Evolutionary conservation across 92 coral and sea anemone species (phyloP), one percentile per base, ranked within the genome.

Genomic region (Siderastrea siderea): DNA sequence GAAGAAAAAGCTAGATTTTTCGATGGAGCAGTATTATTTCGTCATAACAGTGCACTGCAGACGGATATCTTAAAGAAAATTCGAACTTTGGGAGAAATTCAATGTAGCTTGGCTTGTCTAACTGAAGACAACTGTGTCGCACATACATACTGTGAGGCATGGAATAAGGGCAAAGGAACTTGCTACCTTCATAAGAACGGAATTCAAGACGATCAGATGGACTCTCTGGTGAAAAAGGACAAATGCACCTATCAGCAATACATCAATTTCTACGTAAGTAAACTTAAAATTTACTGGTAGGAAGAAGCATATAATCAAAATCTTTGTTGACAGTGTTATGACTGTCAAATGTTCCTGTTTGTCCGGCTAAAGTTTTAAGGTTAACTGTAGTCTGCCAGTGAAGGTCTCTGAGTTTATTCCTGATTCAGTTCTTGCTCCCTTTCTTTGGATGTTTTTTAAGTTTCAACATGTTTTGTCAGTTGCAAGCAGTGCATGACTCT

Each of bases 181-280:
- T 92, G 95, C 54, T 77, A 69, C 47, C 84, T 92, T 15, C 88
- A 89, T 80, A 85, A 77, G 14, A 54, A 77, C 45, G 95, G 93
- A 54, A 79, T 92, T 66, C 76, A n/a, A 8, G 49, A 74, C 16
- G 88, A 74, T 10, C 65, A 65, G 47, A 64, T 47, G 3, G 38
- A 16, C 7, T 59, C 73, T 43, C 74, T 92, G 6, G 84, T 75
- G 38, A 47, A 69, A 71, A 88, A 75, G 54, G 72, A 66, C 17
- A 68, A 87, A 46, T 92, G 95, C 60, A 81, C 81, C 17, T 92
- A 85, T 71, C 91, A 92, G 47, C 95, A 92, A 73, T 92, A 79
- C 65, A 82, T 80, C 60, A 71, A 85, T 82, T 71, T 83, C 6
- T 1, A 44, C 12, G 95, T 92, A 76, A 89, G 95, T 91, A 78